Evolutionary conservation across 2,113 vertebrate genomes (phyloP).

Genomic region (Abramis brama): DNA sequence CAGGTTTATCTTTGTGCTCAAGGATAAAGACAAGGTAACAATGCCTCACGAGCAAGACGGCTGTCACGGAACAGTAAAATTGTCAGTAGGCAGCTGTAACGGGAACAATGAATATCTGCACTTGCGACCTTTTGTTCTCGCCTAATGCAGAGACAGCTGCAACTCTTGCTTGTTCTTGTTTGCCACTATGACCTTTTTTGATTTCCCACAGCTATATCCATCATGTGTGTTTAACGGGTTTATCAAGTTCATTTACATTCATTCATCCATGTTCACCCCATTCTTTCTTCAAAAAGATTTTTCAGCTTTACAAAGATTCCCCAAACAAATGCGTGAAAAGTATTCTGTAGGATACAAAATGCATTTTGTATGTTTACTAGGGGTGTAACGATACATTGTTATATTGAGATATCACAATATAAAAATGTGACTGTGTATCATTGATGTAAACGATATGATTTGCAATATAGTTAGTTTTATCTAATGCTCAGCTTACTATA

Average conservation of each 20-base stretch:
- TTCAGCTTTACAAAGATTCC: too few relatives aligned
- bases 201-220: background rate
- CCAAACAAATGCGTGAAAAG: too few relatives aligned
- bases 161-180: constrained; percentile 6
- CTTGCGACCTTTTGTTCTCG: constrained; percentile 32
- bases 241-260: background rate
- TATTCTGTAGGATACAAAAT: background rate
- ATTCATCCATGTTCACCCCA: background rate
- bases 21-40: constrained; percentile 61
- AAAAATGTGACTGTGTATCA: too few relatives aligned
- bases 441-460: too few relatives aligned
- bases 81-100: constrained; percentile 32
- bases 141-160: constrained; percentile 28
- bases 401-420: too few relatives aligned
- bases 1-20: constrained; percentile 62
- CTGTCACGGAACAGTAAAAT: constrained; percentile 24
- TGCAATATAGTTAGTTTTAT: too few relatives aligned
- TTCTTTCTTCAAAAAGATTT: too few relatives aligned
- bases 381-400: too few relatives aligned
- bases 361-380: background rate
- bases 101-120: constrained; percentile 14
- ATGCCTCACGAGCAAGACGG: constrained; percentile 48
- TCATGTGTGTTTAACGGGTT: background rate
- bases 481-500: too few relatives aligned
- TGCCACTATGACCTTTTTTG: constrained; percentile 9